These are phyloP conservation scores for Cladopsammia gracilis DNA, from an alignment of 64 coral and sea anemone species.

Conservation along the genomic window DNA sequence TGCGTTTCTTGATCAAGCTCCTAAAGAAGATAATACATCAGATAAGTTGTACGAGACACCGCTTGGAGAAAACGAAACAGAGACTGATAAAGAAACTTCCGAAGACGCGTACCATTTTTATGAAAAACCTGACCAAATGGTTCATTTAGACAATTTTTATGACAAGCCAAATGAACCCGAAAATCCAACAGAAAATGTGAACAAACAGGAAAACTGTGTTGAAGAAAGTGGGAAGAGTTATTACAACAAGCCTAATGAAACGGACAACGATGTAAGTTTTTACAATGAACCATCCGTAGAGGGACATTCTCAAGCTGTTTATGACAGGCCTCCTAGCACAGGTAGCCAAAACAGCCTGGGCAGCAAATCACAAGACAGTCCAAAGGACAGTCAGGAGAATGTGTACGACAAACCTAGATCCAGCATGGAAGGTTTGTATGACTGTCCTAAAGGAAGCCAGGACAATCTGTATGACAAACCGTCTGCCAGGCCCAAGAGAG, in stretches of 20 bases:
- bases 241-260: neutral
- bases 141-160: neutral
- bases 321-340: slow-evolving; percentile 29
- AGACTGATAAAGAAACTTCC: neutral
- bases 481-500: neutral
- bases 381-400: neutral
- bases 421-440: slow-evolving; percentile 25
- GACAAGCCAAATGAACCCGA: slow-evolving; percentile 33
- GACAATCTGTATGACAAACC: slow-evolving; percentile 12
- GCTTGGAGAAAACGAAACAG: neutral
- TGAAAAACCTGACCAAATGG: slow-evolving; percentile 20
- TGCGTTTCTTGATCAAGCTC: neutral
- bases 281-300: neutral
- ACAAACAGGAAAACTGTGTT: neutral
- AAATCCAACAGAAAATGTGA: neutral
- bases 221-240: neutral
- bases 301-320: neutral
- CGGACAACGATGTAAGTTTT: neutral
- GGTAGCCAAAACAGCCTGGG: neutral
- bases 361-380: neutral
- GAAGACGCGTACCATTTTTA: slow-evolving; percentile 21
- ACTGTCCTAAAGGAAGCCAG: slow-evolving; percentile 16
- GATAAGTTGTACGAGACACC: neutral
- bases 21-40: neutral
- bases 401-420: slow-evolving; percentile 31